phyloP scores from a whole-genome alignment of 2,113 vertebrate genomes.

The Tetrax tetrax region DNA sequence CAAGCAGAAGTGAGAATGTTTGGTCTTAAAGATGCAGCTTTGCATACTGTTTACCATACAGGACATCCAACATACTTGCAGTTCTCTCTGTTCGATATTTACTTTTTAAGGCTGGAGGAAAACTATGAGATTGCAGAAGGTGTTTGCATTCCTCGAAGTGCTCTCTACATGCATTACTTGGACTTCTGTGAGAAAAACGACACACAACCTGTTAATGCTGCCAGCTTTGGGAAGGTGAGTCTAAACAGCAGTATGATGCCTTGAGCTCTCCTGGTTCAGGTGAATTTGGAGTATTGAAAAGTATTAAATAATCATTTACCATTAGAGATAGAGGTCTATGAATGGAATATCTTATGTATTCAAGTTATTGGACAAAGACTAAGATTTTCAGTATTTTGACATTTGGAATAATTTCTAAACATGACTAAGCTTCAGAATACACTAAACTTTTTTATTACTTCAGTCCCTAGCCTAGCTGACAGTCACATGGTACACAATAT shows the following conservation, averaged over 20 bases:
- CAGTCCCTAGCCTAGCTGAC: background rate
- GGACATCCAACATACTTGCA: conserved; percentile 62
- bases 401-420: background rate
- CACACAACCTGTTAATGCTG: conserved; percentile 96
- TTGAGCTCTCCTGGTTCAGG: background rate
- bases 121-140: conserved; percentile 99
- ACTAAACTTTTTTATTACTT: background rate
- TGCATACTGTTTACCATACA: background rate
- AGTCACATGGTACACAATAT: background rate
- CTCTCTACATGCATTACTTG: conserved; percentile 99
- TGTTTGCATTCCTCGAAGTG: conserved; percentile 96
- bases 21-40: background rate
- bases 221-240: conserved; percentile 98
- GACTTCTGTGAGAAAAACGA: conserved; percentile 99
- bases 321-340: background rate
- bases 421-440: background rate
- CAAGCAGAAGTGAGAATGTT: background rate
- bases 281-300: background rate
- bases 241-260: background rate
- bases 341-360: background rate
- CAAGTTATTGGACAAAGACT: background rate
- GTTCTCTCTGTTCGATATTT: conserved; percentile 45
- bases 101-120: conserved; percentile 90
- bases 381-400: background rate
- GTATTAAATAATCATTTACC: background rate